Evolutionary conservation across 2,888 invertebrate genomes (phyloP).

Genomic region (Sesia bembeciformis): DNA sequence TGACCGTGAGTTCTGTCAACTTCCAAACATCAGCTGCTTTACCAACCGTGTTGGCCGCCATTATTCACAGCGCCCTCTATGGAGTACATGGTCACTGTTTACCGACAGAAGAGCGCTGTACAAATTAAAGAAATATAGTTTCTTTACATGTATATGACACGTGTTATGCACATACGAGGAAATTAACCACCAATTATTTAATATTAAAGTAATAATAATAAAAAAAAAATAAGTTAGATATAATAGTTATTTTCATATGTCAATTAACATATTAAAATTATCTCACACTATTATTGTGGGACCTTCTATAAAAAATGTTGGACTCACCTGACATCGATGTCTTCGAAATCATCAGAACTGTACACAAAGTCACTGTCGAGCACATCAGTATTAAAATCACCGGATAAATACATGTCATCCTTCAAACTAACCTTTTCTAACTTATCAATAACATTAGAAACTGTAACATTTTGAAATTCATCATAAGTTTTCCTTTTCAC

Average conservation of each 20-base stretch:
- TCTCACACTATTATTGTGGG: not conserved
- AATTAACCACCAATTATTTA: too few species aligned
- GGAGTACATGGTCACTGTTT: too few species aligned
- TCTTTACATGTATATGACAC: too few species aligned
- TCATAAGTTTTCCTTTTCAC: not conserved
- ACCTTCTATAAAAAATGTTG: not conserved
- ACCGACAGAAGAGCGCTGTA: too few species aligned
- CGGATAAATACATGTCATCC: conserved; percentile 51
- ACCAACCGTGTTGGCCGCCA: too few species aligned
- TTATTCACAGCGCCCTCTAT: too few species aligned
- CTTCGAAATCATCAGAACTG: conserved; percentile 49
- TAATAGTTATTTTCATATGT: not conserved
- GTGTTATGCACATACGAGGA: too few species aligned
- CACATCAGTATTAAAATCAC: conserved; percentile 45
- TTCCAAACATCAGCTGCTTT: too few species aligned
- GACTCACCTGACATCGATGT: conserved; percentile 53
- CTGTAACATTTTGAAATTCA: conserved; percentile 7
- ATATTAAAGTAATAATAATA: too few species aligned
- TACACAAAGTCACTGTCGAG: conserved; percentile 47
- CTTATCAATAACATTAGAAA: conserved; percentile 53
- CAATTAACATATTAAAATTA: not conserved
- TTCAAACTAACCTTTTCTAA: conserved; percentile 51
- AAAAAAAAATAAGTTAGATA: too few species aligned
- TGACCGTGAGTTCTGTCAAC: too few species aligned
- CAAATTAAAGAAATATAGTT: too few species aligned